These are phyloP conservation scores for Oncorhynchus gorbuscha DNA, from an alignment of 2,113 vertebrate species.

Conservation along the genomic window DNA sequence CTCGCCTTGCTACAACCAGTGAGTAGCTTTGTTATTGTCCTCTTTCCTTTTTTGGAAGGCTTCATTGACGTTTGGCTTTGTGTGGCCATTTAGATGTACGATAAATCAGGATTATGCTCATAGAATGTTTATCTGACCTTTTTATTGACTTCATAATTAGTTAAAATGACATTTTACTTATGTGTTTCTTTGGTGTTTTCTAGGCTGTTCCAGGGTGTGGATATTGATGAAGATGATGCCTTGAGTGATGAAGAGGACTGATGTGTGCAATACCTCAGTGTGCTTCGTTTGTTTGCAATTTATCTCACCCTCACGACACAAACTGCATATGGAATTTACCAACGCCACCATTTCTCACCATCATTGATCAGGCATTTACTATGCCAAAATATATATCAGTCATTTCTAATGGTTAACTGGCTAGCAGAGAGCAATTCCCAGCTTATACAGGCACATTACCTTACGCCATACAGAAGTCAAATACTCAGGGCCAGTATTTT, in stretches of 20 bases:
- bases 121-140: too few species aligned
- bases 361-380: neutral
- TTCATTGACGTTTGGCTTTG: too few species aligned
- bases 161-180: neutral
- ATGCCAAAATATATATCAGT: neutral
- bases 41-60: neutral
- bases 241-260: constrained; percentile 76
- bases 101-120: too few species aligned
- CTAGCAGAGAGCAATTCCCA: too few species aligned
- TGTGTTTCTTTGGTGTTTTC: constrained; percentile 12
- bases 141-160: too few species aligned
- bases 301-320: neutral
- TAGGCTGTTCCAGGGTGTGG: constrained; percentile 74
- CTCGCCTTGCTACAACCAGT: constrained; percentile 89
- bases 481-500: neutral
- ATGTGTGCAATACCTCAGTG: constrained; percentile 20
- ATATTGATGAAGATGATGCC: constrained; percentile 65
- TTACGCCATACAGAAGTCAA: too few species aligned
- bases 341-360: neutral
- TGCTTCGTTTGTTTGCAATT: constrained; percentile 60
- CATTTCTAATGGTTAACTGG: too few species aligned
- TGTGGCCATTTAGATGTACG: neutral
- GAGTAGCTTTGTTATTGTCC: constrained; percentile 26
- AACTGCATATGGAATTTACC: neutral
- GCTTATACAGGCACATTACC: too few species aligned